Conservation (phyloP, 2,888 invertebrate species). For the Rhagophthalmus giganteus region DNA sequence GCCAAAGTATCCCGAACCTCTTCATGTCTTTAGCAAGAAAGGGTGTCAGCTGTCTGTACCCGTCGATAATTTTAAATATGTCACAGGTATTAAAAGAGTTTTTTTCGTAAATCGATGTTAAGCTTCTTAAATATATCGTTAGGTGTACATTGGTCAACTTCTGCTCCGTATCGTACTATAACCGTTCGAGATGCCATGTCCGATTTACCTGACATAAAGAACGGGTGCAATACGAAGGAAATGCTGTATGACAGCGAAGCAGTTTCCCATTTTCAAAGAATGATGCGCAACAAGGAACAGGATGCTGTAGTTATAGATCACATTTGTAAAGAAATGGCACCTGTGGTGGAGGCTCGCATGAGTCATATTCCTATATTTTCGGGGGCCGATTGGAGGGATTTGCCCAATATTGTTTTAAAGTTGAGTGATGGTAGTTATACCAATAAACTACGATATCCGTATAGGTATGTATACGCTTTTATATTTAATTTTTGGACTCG, state of each 20-base stretch:
- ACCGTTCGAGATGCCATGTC: conserved; percentile 81
- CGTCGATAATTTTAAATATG: conserved; percentile 60
- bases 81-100: conserved; percentile 50
- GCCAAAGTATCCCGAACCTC: conserved; percentile 78
- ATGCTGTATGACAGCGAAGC: conserved; percentile 74
- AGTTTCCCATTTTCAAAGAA: conserved; percentile 73
- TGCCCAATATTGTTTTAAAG: conserved; percentile 74
- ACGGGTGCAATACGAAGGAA: conserved; percentile 70
- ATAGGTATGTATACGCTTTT: conserved; percentile 53
- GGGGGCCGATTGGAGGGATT: conserved; percentile 84
- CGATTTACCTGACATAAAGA: conserved; percentile 75
- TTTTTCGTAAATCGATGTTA: too few relatives aligned
- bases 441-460: conserved; percentile 60
- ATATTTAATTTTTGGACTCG: not conserved
- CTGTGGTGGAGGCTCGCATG: conserved; percentile 77
- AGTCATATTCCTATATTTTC: conserved; percentile 71
- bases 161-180: conserved; percentile 76
- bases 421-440: conserved; percentile 71
- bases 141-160: conserved; percentile 64
- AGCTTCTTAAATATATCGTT: too few relatives aligned
- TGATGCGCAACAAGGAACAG: conserved; percentile 60
- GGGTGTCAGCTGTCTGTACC: conserved; percentile 67
- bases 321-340: conserved; percentile 82
- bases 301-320: conserved; percentile 63
- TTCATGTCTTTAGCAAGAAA: conserved; percentile 71